Evolutionary conservation across 2,888 invertebrate genomes (phyloP).

Genomic region (Platynereis dumerilii): DNA sequence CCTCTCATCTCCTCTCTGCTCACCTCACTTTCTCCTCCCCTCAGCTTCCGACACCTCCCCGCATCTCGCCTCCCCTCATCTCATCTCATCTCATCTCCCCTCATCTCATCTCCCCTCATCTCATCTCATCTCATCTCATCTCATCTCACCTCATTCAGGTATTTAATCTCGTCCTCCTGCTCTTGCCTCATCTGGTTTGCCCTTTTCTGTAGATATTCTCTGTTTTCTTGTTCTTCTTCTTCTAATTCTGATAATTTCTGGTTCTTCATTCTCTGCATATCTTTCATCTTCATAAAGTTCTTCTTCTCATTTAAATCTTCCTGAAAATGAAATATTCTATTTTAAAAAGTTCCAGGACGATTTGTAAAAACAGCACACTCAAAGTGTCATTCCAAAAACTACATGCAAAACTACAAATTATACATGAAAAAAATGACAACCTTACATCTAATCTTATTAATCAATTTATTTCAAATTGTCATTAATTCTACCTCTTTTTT

Average conservation of each 20-base stretch:
- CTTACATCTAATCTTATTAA: no score
- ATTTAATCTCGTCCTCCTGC: slow-evolving; percentile 64
- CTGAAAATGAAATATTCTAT: slow-evolving; percentile 40
- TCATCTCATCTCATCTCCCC: no score
- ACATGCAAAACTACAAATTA: neutral
- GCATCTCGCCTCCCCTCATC: no score
- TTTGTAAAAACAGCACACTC: neutral
- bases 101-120: no score
- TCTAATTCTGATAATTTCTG: slow-evolving; percentile 61
- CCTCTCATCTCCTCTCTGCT: no score
- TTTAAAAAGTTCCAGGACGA: neutral
- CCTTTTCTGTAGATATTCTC: slow-evolving; percentile 57
- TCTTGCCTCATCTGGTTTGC: slow-evolving; percentile 62
- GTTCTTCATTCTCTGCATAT: slow-evolving; percentile 56
- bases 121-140: no score
- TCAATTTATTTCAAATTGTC: no score
- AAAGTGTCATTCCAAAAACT: neutral
- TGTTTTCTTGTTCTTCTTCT: slow-evolving; percentile 60
- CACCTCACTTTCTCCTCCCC: no score
- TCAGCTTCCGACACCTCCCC: no score
- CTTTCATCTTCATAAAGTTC: slow-evolving; percentile 57
- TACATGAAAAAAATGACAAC: neutral
- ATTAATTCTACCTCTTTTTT: no score
- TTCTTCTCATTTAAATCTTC: slow-evolving; percentile 54
- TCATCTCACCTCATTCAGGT: slow-evolving; percentile 64